phyloP scores from a whole-genome alignment of 2,888 invertebrate species.

The Epinotia ramella region DNA sequence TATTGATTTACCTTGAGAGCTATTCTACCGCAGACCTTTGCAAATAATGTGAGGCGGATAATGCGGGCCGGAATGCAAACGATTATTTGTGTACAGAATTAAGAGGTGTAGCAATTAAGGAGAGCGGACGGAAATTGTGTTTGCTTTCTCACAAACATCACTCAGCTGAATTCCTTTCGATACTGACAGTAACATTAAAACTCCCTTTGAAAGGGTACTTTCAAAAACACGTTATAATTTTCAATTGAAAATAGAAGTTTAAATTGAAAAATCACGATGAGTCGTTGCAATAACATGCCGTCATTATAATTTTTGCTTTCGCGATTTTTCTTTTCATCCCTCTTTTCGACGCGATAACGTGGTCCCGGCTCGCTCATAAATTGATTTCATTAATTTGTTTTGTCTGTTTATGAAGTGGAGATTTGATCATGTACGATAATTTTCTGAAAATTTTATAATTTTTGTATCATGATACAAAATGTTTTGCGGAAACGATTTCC shows the following conservation, averaged over 20 bases:
- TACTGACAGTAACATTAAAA: not conserved
- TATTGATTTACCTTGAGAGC: constrained; percentile 67
- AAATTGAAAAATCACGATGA: constrained; percentile 60
- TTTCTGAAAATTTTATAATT: constrained; percentile 3
- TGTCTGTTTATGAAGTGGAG: constrained; percentile 50
- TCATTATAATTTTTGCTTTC: constrained; percentile 64
- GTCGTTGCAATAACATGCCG: constrained; percentile 51
- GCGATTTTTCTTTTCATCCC: constrained; percentile 59
- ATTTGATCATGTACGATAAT: constrained; percentile 30
- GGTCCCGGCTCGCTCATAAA: constrained; percentile 58
- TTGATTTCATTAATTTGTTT: constrained; percentile 69
- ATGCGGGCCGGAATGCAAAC: constrained; percentile 48
- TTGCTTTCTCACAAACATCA: constrained; percentile 23
- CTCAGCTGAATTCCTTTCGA: constrained; percentile 12
- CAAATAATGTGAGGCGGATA: constrained; percentile 49
- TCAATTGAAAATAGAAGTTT: constrained; percentile 57
- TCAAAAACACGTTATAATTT: constrained; percentile 57
- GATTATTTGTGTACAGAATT: constrained; percentile 51
- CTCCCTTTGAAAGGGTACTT: not conserved
- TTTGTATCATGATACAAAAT: constrained; percentile 5
- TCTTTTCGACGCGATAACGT: constrained; percentile 58
- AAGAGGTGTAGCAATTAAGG: constrained; percentile 52
- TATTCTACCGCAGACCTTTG: constrained; percentile 57
- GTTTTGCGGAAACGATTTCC: not conserved
- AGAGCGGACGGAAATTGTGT: constrained; percentile 39